These are phyloP conservation scores for Caenorhabditis sinica DNA, from an alignment of 2,888 invertebrate species.

Conservation along the genomic window DNA sequence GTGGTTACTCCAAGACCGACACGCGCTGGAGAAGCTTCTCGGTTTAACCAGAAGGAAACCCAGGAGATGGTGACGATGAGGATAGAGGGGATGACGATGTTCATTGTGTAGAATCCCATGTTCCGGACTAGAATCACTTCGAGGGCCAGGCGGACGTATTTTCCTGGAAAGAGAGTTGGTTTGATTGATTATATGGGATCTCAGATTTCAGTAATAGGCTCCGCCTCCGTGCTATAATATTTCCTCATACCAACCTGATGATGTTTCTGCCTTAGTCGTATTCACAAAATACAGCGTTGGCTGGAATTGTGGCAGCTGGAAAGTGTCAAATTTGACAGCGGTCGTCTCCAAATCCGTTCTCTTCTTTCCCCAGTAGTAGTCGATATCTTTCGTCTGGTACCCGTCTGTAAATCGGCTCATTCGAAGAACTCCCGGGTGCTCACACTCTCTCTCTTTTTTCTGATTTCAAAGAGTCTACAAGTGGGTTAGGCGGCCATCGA, in stretches of 20 bases:
- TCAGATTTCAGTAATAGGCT: too few relatives aligned
- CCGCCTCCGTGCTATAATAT: neutral
- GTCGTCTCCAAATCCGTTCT: slow-evolving; percentile 82
- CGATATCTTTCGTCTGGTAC: slow-evolving; percentile 85
- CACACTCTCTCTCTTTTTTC: slow-evolving; percentile 12
- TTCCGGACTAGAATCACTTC: slow-evolving; percentile 89
- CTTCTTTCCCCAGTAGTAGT: slow-evolving; percentile 85
- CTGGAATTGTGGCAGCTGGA: slow-evolving; percentile 85
- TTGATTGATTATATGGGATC: neutral
- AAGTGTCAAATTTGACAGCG: slow-evolving; percentile 79
- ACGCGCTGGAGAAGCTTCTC: slow-evolving; percentile 82
- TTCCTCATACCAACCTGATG: slow-evolving; percentile 73
- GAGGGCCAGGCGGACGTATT: slow-evolving; percentile 84
- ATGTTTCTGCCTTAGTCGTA: slow-evolving; percentile 77
- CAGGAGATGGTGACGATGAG: slow-evolving; percentile 83
- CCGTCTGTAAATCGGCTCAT: slow-evolving; percentile 82
- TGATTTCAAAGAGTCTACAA: slow-evolving; percentile 4
- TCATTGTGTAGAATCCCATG: slow-evolving; percentile 97
- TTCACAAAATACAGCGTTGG: slow-evolving; percentile 79
- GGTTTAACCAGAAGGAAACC: slow-evolving; percentile 83
- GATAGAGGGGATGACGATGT: slow-evolving; percentile 77
- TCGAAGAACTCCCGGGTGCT: slow-evolving; percentile 11
- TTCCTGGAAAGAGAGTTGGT: slow-evolving; percentile 71
- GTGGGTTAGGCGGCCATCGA: slow-evolving; percentile 59
- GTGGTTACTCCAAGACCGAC: slow-evolving; percentile 85